Conservation (phyloP, 2,113 vertebrate genomes). For the Myodes glareolus region DNA sequence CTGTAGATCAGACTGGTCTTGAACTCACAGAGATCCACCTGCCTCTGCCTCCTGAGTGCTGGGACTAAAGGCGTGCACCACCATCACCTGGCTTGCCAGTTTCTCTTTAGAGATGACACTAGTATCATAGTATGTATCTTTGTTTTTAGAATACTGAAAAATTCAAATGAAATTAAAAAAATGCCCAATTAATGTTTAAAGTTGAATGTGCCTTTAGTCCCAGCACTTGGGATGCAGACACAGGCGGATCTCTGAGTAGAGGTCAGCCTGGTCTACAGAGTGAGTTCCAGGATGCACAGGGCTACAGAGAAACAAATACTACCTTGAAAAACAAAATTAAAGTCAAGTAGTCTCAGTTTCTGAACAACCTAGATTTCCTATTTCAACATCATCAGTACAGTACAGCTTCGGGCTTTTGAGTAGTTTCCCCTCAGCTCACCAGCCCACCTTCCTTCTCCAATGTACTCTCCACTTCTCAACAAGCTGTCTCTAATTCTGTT, state of each 20-base stretch:
- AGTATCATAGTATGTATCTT: neutral
- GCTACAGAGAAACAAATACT: neutral
- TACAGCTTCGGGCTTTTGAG: neutral
- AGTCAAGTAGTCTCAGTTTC: neutral
- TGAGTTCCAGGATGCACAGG: neutral
- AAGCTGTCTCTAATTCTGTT: neutral
- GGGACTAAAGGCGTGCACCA: too few species aligned
- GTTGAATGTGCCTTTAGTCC: neutral
- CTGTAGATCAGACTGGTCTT: too few species aligned
- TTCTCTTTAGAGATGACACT: slow-evolving; percentile 34
- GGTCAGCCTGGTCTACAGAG: neutral
- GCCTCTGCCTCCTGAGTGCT: too few species aligned
- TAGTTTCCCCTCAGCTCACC: neutral
- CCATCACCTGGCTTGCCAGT: neutral
- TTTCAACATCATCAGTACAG: neutral
- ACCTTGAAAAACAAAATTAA: neutral
- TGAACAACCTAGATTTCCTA: slow-evolving; percentile 23
- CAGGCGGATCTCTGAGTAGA: neutral
- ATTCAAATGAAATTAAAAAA: slow-evolving; percentile 59
- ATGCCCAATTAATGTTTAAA: neutral
- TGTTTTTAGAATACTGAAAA: slow-evolving; percentile 54
- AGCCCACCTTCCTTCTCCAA: neutral
- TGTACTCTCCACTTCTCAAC: neutral
- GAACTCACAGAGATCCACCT: too few species aligned
- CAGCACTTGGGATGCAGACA: neutral